phyloP scores from a whole-genome alignment of 2,113 vertebrate species.

The Heterotilapia buettikoferi region DNA sequence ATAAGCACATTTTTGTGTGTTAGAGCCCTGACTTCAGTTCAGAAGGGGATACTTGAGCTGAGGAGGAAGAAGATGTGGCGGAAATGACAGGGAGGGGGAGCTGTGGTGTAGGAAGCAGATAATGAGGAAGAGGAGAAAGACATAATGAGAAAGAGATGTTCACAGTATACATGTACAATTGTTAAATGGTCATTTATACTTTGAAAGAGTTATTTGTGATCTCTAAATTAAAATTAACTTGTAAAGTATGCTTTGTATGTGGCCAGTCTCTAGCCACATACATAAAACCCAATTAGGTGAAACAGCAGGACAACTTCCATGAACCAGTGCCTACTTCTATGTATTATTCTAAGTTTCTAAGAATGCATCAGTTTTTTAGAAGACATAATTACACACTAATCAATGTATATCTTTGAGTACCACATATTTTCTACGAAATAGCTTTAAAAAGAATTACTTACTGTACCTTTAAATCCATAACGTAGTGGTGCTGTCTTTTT shows the following conservation, averaged over 20 bases:
- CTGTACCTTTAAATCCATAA: not conserved
- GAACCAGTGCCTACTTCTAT: not conserved
- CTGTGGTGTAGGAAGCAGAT: not conserved
- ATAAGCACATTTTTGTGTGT: not conserved
- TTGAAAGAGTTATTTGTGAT: not conserved
- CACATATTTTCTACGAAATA: not conserved
- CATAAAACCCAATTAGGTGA: not conserved
- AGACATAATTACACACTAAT: not conserved
- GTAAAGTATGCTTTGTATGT: not conserved
- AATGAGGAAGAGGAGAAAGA: not conserved
- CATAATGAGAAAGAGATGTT: not conserved
- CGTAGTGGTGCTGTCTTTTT: not conserved
- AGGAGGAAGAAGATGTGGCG: not conserved
- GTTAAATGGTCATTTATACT: not conserved
- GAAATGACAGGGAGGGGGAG: not conserved
- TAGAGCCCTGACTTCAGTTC: not conserved
- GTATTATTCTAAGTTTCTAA: not conserved
- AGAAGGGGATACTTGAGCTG: not conserved
- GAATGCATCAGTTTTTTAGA: not conserved
- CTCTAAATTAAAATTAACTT: not conserved
- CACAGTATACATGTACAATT: not conserved
- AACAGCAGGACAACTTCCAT: not conserved
- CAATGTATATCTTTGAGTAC: not conserved
- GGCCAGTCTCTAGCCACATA: not conserved
- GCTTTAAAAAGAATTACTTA: fast-evolving